phyloP scores from a whole-genome alignment of 1,140 invertebrate genomes.

The Bombus polaris region DNA sequence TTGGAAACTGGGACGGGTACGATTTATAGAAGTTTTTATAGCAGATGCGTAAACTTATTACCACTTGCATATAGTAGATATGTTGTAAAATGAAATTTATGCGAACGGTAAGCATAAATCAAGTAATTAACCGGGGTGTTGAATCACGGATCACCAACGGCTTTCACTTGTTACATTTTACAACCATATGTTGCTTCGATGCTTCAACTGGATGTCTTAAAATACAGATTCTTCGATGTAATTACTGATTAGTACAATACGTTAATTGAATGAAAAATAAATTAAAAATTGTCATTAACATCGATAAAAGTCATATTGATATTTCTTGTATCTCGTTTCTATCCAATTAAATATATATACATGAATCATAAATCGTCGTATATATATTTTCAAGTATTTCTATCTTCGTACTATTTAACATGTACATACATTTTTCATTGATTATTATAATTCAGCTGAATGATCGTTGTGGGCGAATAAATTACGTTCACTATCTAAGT shows the following conservation, averaged over 20 bases:
- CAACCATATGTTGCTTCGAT: neutral
- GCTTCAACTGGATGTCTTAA: neutral
- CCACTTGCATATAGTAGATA: neutral
- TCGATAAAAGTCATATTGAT: neutral
- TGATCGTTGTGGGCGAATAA: neutral
- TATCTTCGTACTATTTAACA: neutral
- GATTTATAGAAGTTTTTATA: neutral
- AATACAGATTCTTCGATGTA: neutral
- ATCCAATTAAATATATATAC: neutral
- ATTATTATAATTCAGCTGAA: neutral
- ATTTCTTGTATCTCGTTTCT: neutral
- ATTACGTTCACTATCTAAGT: neutral
- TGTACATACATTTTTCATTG: neutral
- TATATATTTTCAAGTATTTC: neutral
- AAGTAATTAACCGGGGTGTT: neutral
- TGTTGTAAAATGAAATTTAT: neutral
- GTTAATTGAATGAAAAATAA: neutral
- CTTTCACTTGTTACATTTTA: constrained; percentile 11
- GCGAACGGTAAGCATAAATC: neutral
- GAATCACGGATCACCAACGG: neutral
- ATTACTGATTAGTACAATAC: neutral
- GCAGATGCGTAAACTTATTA: neutral
- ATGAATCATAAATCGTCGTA: no score
- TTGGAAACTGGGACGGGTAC: neutral
- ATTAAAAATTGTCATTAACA: neutral